Evolutionary conservation across 2,888 invertebrate species (phyloP).

Genomic region (Cryptophagus acutangulus): DNA sequence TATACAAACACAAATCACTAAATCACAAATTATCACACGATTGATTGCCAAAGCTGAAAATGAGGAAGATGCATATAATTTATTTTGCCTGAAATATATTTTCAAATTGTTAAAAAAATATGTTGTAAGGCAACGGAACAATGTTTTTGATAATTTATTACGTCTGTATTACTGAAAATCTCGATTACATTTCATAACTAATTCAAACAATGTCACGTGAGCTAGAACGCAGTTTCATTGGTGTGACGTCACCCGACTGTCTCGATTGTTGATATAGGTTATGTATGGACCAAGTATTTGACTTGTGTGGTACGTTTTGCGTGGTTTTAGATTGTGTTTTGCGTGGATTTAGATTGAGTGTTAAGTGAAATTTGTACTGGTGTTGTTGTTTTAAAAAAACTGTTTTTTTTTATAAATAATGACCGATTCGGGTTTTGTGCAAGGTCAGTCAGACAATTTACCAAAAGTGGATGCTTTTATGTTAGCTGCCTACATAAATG

Average conservation of each 20-base stretch:
- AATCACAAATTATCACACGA: too few species aligned
- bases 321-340: too few species aligned
- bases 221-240: conserved; percentile 1
- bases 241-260: conserved; percentile 1
- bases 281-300: too few species aligned
- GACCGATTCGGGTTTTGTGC: conserved; percentile 9
- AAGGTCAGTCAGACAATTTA: conserved; percentile 12
- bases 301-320: neutral
- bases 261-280: conserved; percentile 1
- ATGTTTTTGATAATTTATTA: neutral
- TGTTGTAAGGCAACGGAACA: neutral
- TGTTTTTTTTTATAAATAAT: neutral
- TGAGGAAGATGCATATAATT: conserved; percentile 1
- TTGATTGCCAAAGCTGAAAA: too few species aligned
- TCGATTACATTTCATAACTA: too few species aligned
- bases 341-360: too few species aligned
- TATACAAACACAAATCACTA: too few species aligned
- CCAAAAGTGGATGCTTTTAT: conserved; percentile 12
- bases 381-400: too few species aligned
- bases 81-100: conserved; percentile 1
- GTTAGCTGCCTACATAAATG: conserved; percentile 6
- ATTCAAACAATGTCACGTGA: too few species aligned
- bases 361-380: too few species aligned
- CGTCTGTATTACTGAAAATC: neutral
- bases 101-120: conserved; percentile 1